phyloP scores from a whole-genome alignment of 1,140 invertebrate genomes.

The Mamestra configurata region DNA sequence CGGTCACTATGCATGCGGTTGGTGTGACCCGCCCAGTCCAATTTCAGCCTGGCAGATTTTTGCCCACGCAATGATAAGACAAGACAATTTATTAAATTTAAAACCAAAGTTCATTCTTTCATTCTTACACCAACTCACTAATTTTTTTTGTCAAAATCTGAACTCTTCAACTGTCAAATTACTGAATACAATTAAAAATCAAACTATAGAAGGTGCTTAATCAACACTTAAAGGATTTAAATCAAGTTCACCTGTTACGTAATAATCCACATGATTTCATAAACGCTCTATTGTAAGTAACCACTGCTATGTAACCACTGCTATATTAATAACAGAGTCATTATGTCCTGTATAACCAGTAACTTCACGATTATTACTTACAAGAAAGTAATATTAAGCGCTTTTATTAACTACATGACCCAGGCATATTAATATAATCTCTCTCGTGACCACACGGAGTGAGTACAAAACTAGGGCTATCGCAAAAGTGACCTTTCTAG shows the following conservation, averaged over 20 bases:
- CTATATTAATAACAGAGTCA: neutral
- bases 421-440: conserved; percentile 3
- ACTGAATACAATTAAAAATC: no score
- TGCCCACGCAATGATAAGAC: no score
- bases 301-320: neutral
- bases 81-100: no score
- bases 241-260: neutral
- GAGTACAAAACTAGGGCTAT: neutral
- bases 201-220: no score
- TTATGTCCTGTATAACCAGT: neutral
- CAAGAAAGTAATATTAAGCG: neutral
- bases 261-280: neutral
- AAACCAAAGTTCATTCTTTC: no score
- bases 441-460: neutral
- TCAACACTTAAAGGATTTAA: no score
- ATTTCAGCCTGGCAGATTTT: no score
- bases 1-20: no score
- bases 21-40: no score
- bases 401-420: neutral
- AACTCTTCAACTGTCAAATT: no score
- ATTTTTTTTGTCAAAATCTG: no score
- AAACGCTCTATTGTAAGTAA: neutral
- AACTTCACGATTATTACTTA: neutral
- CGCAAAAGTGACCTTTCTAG: neutral
- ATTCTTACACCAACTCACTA: no score